phyloP scores from a whole-genome alignment of 2,797 vertebrate species.

The Trematomus bernacchii region DNA sequence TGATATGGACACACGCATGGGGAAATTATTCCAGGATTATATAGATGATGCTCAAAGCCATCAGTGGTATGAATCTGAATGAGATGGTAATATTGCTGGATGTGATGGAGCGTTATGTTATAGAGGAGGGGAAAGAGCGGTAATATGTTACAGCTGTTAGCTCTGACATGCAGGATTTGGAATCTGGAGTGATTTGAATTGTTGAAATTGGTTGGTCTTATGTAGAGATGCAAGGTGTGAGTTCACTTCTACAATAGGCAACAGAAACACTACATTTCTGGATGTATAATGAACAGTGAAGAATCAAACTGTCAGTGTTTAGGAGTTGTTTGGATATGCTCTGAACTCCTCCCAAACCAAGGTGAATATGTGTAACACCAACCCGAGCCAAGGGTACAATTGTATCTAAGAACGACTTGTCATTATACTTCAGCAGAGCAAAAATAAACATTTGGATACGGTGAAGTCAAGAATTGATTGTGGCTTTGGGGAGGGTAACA shows the following conservation, averaged over 20 bases:
- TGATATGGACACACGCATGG: constrained; percentile 53
- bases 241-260: constrained; percentile 28
- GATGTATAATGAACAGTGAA: constrained; percentile 37
- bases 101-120: constrained; percentile 61
- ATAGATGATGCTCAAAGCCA: constrained; percentile 73
- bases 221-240: constrained; percentile 4
- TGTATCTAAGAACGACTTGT: constrained; percentile 77
- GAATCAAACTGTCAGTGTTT: constrained; percentile 50
- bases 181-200: constrained; percentile 62
- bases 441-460: constrained; percentile 83
- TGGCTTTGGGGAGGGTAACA: constrained; percentile 82
- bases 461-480: constrained; percentile 84
- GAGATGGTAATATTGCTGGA: constrained; percentile 69
- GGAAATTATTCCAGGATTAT: constrained; percentile 76
- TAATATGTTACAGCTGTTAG: constrained; percentile 75
- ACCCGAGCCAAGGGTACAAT: constrained; percentile 72
- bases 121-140: constrained; percentile 50
- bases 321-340: constrained; percentile 61
- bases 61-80: constrained; percentile 80
- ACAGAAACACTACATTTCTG: constrained; percentile 32
- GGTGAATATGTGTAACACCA: constrained; percentile 61
- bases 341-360: constrained; percentile 60
- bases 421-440: constrained; percentile 76
- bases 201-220: constrained; percentile 38
- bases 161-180: constrained; percentile 71